Conservation (phyloP, 2,797 vertebrate species). For the Synaphobranchus kaupii region DNA sequence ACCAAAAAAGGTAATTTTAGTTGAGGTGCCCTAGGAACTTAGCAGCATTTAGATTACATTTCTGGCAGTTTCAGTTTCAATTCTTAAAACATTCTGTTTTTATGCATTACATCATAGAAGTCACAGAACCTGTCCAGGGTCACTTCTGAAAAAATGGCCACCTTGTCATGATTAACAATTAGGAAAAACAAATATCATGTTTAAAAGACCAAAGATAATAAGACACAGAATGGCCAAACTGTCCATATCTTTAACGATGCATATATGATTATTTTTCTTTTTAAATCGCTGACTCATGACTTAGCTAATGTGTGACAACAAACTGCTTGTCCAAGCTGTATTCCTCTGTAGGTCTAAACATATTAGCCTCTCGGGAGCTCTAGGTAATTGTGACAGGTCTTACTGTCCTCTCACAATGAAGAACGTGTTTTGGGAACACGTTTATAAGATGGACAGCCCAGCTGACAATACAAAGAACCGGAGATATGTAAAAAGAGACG, state of each 20-base stretch:
- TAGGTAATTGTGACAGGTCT: neutral
- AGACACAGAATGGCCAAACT: neutral
- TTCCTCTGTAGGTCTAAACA: neutral
- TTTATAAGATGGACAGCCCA: neutral
- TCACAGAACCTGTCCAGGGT: neutral
- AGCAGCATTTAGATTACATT: too few relatives aligned
- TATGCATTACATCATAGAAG: neutral
- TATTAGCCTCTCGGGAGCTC: neutral
- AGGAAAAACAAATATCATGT: neutral
- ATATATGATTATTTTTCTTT: too few relatives aligned
- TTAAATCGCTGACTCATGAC: neutral
- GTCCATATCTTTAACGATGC: neutral
- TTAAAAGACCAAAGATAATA: neutral
- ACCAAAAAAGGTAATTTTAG: too few relatives aligned
- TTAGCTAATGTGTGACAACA: neutral
- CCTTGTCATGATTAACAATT: too few relatives aligned
- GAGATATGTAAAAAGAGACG: conserved; percentile 1
- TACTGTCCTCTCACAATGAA: neutral
- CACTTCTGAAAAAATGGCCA: neutral
- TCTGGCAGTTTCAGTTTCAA: neutral
- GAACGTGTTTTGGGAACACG: neutral
- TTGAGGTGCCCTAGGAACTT: too few relatives aligned
- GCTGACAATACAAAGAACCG: neutral
- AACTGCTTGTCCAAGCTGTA: neutral
- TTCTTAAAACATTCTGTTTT: neutral